Conservation (phyloP, 2,113 vertebrate species). For the Sapayoa aenigma region DNA sequence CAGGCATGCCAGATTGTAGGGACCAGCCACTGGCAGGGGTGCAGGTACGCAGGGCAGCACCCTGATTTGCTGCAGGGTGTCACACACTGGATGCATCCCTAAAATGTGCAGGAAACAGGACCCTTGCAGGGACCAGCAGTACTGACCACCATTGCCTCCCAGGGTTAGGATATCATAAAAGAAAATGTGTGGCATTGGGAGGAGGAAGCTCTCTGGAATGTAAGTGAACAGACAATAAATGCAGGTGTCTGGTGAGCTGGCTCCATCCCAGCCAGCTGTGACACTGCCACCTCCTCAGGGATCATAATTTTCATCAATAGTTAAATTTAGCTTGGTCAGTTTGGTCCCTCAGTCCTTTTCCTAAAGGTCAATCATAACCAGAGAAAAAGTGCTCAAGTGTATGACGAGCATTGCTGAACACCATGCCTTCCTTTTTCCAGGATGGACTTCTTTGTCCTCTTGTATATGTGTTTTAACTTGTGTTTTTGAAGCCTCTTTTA, state of each 20-base stretch:
- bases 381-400: neutral
- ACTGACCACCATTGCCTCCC: neutral
- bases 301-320: neutral
- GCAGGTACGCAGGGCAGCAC: fast-evolving
- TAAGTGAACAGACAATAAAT: neutral
- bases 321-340: neutral
- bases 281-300: neutral
- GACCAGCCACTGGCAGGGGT: fast-evolving
- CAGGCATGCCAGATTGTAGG: too few species aligned
- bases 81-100: neutral
- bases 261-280: neutral
- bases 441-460: neutral
- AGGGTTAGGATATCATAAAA: neutral
- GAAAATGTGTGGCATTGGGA: neutral
- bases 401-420: neutral
- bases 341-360: neutral
- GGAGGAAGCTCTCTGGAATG: neutral
- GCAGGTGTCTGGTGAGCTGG: neutral
- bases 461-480: neutral
- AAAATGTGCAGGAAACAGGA: neutral
- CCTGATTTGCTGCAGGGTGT: neutral
- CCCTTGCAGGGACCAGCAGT: neutral
- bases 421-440: neutral
- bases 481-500: neutral
- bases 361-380: neutral